Evolutionary conservation across 2,113 vertebrate species (phyloP).

Genomic region (Alligator mississippiensis): DNA sequence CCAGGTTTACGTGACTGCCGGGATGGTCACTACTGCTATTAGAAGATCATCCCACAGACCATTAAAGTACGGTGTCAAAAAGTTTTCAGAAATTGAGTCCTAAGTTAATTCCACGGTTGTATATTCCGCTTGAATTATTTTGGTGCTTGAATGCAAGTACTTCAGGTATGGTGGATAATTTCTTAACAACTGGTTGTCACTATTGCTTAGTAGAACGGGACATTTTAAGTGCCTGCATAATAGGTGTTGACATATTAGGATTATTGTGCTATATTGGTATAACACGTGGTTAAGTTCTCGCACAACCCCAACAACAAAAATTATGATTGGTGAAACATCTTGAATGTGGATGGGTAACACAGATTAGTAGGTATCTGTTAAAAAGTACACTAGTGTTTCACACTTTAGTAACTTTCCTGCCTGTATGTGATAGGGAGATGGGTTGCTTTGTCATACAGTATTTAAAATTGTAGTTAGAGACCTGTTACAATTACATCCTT

Average conservation of each 20-base stretch:
- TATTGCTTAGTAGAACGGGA: not conserved
- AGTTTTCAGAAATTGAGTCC: conserved; percentile 71
- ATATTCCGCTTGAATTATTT: conserved; percentile 56
- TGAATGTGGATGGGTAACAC: conserved; percentile 10
- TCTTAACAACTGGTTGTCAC: conserved; percentile 6
- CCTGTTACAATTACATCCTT: conserved; percentile 12
- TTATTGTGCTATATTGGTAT: conserved; percentile 12
- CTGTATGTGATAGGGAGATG: conserved; percentile 35
- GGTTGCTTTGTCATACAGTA: conserved; percentile 28
- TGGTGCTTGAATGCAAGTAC: not conserved
- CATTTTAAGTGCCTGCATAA: conserved; percentile 59
- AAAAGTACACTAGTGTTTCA: conserved; percentile 5
- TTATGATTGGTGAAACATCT: conserved; percentile 33
- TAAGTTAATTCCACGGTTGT: conserved; percentile 73
- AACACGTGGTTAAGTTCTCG: conserved; percentile 51
- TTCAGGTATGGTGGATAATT: not conserved
- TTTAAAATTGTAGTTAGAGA: conserved; percentile 45
- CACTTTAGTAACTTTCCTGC: conserved; percentile 49
- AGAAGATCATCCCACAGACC: conserved; percentile 59
- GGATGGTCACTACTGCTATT: conserved; percentile 62
- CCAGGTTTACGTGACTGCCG: conserved; percentile 65
- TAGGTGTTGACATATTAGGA: conserved; percentile 36
- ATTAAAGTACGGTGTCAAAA: conserved; percentile 66
- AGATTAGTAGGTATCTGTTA: not conserved
- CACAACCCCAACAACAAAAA: conserved; percentile 15